Evolutionary conservation across 2,888 invertebrate species (phyloP).

Genomic region (Aproaerema taeniolella): DNA sequence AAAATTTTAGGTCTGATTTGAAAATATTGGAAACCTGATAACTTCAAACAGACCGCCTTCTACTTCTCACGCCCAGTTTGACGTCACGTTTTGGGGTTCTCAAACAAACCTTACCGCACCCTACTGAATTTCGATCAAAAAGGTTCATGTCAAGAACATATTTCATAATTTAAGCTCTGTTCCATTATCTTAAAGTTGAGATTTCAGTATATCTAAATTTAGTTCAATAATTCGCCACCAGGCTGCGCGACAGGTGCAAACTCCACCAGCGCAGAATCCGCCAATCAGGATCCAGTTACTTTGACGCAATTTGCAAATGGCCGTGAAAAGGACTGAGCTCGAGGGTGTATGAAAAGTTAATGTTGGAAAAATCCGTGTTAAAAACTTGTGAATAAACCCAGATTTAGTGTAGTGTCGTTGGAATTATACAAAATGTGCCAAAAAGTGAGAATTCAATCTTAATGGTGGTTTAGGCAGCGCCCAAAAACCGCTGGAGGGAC

Average conservation of each 20-base stretch:
- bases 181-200: too few relatives aligned
- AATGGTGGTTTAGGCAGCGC: conserved; percentile 68
- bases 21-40: too few relatives aligned
- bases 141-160: too few relatives aligned
- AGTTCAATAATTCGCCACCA: conserved; percentile 34
- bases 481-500: conserved; percentile 64
- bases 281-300: conserved; percentile 69
- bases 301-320: conserved; percentile 79
- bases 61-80: conserved; percentile 73
- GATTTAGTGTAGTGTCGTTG: conserved; percentile 66
- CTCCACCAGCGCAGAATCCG: conserved; percentile 57
- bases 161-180: too few relatives aligned
- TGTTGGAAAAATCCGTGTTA: conserved; percentile 66
- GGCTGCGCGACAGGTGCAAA: conserved; percentile 43
- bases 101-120: conserved; percentile 68
- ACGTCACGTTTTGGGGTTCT: conserved; percentile 74
- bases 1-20: too few relatives aligned
- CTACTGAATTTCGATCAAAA: conserved; percentile 40
- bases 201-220: conserved; percentile 26
- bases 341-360: conserved; percentile 70
- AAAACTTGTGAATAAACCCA: conserved; percentile 60
- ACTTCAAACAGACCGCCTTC: conserved; percentile 46
- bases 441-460: conserved; percentile 73
- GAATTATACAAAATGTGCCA: conserved; percentile 72
- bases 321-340: conserved; percentile 73